Conservation (phyloP, 2,113 vertebrate species). For the Prunella fulvescens region DNA sequence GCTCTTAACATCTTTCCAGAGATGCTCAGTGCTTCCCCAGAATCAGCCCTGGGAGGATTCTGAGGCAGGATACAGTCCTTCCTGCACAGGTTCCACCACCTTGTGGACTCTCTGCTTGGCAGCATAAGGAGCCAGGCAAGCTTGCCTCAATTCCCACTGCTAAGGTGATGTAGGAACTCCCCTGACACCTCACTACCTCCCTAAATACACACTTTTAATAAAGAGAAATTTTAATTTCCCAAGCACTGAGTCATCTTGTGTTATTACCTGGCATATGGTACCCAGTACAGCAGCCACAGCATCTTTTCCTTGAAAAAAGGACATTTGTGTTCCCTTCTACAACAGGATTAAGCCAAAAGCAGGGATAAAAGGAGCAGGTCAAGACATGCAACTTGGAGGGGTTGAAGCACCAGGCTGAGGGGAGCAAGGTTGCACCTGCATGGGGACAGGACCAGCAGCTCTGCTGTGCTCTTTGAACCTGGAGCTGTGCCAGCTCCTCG, state of each 20-base stretch:
- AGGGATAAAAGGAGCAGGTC: not conserved
- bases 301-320: not conserved
- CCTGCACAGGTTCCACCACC: not conserved
- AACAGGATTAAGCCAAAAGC: not conserved
- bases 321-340: not conserved
- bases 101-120: not conserved
- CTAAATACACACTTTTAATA: not conserved
- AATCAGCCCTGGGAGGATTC: not conserved
- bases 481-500: not conserved
- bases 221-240: not conserved
- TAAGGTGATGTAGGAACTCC: not conserved
- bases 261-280: not conserved
- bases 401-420: not conserved
- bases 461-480: not conserved
- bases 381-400: fast-evolving
- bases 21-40: not conserved
- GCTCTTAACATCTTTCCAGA: not conserved
- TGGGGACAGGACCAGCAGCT: not conserved
- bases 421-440: not conserved
- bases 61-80: not conserved
- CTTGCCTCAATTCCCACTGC: not conserved
- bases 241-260: not conserved
- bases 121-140: not conserved
- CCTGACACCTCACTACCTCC: not conserved
- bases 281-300: not conserved